A percentile compares a stretch with the other conserved stretches of the same genome.
phyloP scores from a whole-genome alignment of 2,113 vertebrate species.

The Girardinichthys multiradiatus region DNA sequence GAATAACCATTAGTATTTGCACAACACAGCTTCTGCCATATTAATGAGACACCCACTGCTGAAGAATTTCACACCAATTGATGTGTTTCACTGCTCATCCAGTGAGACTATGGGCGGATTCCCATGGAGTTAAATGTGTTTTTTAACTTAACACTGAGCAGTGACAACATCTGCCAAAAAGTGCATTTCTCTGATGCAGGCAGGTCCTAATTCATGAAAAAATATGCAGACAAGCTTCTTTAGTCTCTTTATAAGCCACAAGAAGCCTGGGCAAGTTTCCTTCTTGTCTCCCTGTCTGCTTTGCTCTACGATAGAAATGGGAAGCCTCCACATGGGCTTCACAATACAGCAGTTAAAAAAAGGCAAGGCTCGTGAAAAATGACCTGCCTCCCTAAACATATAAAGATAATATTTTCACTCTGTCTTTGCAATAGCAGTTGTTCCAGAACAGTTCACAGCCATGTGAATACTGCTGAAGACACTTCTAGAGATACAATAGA shows the following conservation, averaged over 20 bases:
- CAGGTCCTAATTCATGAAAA: slow-evolving; percentile 41
- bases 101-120: slow-evolving; percentile 24
- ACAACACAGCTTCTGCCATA: slow-evolving; percentile 16
- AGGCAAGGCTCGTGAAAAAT: slow-evolving; percentile 38
- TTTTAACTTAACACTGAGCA: slow-evolving; percentile 33
- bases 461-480: slow-evolving; percentile 4
- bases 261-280: slow-evolving; percentile 35
- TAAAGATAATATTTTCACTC: slow-evolving; percentile 44
- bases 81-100: slow-evolving; percentile 30
- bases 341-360: slow-evolving; percentile 50
- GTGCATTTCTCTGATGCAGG: slow-evolving; percentile 25
- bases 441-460: slow-evolving; percentile 28
- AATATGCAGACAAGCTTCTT: slow-evolving; percentile 61
- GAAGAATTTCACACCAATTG: slow-evolving; percentile 30
- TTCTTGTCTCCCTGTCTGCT: slow-evolving; percentile 42
- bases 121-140: slow-evolving; percentile 19
- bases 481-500: slow-evolving; percentile 16
- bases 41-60: slow-evolving; percentile 30
- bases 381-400: slow-evolving; percentile 40
- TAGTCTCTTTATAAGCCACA: slow-evolving; percentile 53
- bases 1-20: slow-evolving; percentile 16
- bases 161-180: slow-evolving; percentile 29
- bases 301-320: slow-evolving; percentile 48
- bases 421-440: slow-evolving; percentile 30
- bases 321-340: slow-evolving; percentile 28